Evolutionary conservation across 2,113 vertebrate genomes (phyloP), one percentile per base, ranked within the genome.

Genomic region (Eolophus roseicapilla): DNA sequence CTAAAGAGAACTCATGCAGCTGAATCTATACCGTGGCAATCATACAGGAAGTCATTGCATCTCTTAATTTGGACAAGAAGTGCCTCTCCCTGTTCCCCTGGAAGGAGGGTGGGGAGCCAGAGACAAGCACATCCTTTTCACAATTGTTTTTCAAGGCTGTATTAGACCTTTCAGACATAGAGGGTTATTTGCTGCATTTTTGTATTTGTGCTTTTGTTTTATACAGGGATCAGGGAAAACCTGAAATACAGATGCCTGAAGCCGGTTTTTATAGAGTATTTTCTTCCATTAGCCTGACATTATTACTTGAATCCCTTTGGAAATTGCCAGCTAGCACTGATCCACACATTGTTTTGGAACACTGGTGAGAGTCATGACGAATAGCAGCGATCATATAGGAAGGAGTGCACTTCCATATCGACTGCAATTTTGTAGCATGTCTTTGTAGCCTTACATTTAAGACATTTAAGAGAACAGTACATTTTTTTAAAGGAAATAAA

Each of bases 11-110:
- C 31, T 1, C 18, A 23, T 11, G 39, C 35, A 60, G 89, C 74
- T 6, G 39, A 60, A 53, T 29, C 80, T 82, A n/a, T 47, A 50
- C 5, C 1, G 27, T 74, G 68, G 64, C 76, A 60, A 68, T 31
- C 17, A 0, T 4, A 47, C 46, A 91, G 91, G 94, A 96, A 95
- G 74, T 67, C 1, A 0, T 13, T 49, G 17, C 43, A 78, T 76
- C 94, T 93, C 88, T 93, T 83, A 81, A 86, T 84, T 91, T 63
- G 89, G 77, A 81, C 86, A 59, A 93, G 83, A 96, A 91, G 81
- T 74, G 92, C 96, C 93, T 95, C 96, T 93, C 96, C 92, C 90
- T 83, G 57, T 90, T 93, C 92, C 92, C 52, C 70, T 94, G 90
- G 92, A 90, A 94, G 78, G 78, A 94, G 87, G 95, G 93, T 55